These are phyloP conservation scores for Pipistrellus kuhlii DNA, from an alignment of 2,797 vertebrate genomes.

Conservation along the genomic window DNA sequence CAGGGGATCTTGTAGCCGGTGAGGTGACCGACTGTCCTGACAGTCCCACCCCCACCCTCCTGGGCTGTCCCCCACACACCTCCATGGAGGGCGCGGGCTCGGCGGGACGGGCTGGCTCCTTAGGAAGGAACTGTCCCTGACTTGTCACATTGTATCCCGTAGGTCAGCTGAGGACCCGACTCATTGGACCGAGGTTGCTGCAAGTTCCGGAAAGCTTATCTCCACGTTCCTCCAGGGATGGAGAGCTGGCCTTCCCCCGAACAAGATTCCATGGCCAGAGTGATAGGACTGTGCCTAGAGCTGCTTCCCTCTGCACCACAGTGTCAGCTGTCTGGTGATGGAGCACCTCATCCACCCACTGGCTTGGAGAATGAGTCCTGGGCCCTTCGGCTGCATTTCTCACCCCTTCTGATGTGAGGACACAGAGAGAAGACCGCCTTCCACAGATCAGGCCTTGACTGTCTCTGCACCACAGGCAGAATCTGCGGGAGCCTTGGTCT, in stretches of 20 bases:
- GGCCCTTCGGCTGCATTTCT: neutral
- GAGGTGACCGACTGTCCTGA: neutral
- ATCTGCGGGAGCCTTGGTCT: neutral
- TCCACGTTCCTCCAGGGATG: neutral
- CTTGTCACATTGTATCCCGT: neutral
- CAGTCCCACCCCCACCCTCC: fast-evolving
- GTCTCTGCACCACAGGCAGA: neutral
- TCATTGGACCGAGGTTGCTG: neutral
- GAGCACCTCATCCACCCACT: fast-evolving
- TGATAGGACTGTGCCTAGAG: neutral
- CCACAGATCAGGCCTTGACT: neutral
- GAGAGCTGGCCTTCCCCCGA: neutral
- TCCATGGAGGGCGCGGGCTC: fast-evolving
- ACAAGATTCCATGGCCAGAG: neutral
- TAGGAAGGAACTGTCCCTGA: neutral
- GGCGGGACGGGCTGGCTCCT: neutral
- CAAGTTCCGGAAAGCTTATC: neutral
- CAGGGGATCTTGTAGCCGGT: too few species aligned
- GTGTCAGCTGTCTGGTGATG: neutral
- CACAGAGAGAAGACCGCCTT: neutral
- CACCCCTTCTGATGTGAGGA: neutral
- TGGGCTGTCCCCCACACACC: fast-evolving
- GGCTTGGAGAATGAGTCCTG: neutral
- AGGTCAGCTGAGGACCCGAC: neutral
- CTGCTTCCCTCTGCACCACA: neutral